phyloP scores from a whole-genome alignment of 2,797 vertebrate genomes.

The Euthynnus affinis region DNA sequence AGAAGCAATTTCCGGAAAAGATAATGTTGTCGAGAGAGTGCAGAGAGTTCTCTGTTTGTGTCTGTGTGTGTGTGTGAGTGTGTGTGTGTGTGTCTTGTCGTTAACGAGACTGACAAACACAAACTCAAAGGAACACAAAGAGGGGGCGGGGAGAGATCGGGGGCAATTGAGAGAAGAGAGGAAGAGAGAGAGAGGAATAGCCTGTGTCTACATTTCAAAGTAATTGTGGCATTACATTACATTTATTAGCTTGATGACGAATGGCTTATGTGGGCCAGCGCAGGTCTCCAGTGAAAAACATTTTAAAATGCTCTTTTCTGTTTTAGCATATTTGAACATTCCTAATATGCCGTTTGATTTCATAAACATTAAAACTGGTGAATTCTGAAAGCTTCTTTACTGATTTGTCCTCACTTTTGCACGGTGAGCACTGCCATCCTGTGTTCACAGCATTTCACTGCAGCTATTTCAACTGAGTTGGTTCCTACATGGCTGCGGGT shows the following conservation, averaged over 20 bases:
- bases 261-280: conserved; percentile 44
- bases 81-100: conserved; percentile 49
- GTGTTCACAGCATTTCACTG: conserved; percentile 40
- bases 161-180: conserved; percentile 47
- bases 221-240: conserved; percentile 64
- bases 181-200: conserved; percentile 38
- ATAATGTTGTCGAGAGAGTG: conserved; percentile 84
- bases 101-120: conserved; percentile 76
- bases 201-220: conserved; percentile 61
- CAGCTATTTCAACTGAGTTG: not conserved
- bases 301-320: conserved; percentile 26
- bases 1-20: conserved; percentile 87
- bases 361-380: conserved; percentile 40
- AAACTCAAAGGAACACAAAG: conserved; percentile 74
- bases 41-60: conserved; percentile 66
- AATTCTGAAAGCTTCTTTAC: not conserved
- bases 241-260: conserved; percentile 71
- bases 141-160: conserved; percentile 51
- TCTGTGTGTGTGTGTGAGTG: conserved; percentile 40
- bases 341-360: conserved; percentile 50
- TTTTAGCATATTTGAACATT: conserved; percentile 51
- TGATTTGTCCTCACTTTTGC: not conserved
- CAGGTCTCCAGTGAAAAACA: conserved; percentile 28
- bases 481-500: not conserved
- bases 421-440: conserved; percentile 63